Conservation (phyloP, 1,140 invertebrate genomes). For the Dolichoris vasculosae region DNA sequence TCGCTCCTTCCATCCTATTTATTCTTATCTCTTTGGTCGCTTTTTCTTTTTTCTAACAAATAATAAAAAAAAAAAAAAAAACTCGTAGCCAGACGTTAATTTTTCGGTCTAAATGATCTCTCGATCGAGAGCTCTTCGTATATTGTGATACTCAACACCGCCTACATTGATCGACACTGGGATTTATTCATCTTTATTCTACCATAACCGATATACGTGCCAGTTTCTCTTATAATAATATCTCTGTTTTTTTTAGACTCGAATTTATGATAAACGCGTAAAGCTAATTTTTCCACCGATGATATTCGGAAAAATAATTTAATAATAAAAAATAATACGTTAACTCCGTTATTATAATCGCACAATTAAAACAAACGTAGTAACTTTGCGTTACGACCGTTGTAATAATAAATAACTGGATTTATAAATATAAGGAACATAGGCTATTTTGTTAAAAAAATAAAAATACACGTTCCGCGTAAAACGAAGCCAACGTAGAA, state of each 20-base stretch:
- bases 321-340: not conserved
- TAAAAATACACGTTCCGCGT: not conserved
- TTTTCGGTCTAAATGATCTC: conserved; percentile 28
- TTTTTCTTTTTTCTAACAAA: not conserved
- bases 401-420: not conserved
- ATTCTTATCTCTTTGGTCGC: not conserved
- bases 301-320: too few relatives aligned
- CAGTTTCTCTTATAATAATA: too few relatives aligned
- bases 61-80: not conserved
- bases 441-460: not conserved
- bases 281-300: not conserved
- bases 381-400: not conserved
- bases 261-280: not conserved
- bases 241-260: not conserved
- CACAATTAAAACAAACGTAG: not conserved
- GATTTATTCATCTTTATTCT: conserved; percentile 51
- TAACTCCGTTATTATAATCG: not conserved
- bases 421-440: not conserved
- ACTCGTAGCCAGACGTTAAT: conserved; percentile 16
- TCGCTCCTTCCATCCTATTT: not conserved
- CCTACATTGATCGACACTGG: conserved; percentile 46
- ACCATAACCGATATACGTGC: not conserved
- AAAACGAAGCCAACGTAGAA: not conserved
- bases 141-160: conserved; percentile 42
- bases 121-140: too few relatives aligned